phyloP scores from a whole-genome alignment of 2,797 vertebrate genomes.

The Aulostomus chinensis region DNA sequence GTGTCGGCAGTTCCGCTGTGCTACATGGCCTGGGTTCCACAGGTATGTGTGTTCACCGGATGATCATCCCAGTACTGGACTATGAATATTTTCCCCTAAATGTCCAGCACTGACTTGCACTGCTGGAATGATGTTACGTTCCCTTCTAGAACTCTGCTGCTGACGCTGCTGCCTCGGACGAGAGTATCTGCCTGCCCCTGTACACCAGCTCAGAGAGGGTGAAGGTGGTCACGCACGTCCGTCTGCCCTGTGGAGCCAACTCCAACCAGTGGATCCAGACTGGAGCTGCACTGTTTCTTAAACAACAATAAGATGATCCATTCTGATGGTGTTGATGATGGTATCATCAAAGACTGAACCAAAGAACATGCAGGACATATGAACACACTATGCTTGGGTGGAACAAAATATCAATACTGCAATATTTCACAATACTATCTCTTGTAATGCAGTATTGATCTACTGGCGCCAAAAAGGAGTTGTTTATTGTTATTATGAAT shows the following conservation, averaged over 20 bases:
- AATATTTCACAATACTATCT: no score
- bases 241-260: constrained; percentile 87
- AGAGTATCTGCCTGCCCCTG: constrained; percentile 90
- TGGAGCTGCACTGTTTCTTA: constrained; percentile 93
- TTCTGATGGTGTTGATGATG: neutral
- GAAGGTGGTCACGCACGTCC: constrained; percentile 88
- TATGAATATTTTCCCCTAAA: no score
- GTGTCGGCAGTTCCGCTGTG: constrained; percentile 90
- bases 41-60: constrained; percentile 84
- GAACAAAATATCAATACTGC: no score
- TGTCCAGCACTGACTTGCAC: no score
- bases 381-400: no score
- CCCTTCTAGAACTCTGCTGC: constrained; percentile 39
- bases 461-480: no score
- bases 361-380: no score
- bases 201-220: constrained; percentile 89
- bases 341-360: neutral
- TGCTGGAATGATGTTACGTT: neutral
- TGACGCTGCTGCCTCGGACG: constrained; percentile 73
- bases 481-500: no score
- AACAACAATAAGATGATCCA: constrained; percentile 79
- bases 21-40: constrained; percentile 94
- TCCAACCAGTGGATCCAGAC: constrained; percentile 93
- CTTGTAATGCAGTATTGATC: no score
- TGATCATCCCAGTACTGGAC: no score